These are phyloP conservation scores for Hydropotes inermis DNA, from an alignment of 2,113 vertebrate genomes.

Conservation along the genomic window DNA sequence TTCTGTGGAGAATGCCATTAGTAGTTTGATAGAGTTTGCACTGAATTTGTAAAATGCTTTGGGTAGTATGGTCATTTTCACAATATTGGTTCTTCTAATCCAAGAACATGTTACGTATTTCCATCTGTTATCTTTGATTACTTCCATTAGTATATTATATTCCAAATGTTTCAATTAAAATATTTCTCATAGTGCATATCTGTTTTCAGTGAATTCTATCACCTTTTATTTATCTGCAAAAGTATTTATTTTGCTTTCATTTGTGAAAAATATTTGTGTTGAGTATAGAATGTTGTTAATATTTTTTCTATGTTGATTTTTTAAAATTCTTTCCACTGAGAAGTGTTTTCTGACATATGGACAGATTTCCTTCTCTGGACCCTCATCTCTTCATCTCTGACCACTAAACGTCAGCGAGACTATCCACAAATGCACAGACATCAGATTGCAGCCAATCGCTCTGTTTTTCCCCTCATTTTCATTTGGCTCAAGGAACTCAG, in stretches of 20 bases:
- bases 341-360: background rate
- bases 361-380: background rate
- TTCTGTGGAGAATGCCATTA: background rate
- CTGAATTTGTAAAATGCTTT: background rate
- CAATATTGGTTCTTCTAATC: background rate
- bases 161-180: background rate
- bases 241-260: background rate
- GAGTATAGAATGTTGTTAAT: background rate
- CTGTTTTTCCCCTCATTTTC: background rate
- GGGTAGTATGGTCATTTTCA: background rate
- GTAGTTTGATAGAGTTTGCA: background rate
- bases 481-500: background rate
- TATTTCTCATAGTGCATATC: background rate
- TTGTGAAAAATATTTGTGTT: background rate
- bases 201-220: background rate
- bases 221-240: background rate
- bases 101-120: background rate
- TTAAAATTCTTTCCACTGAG: background rate
- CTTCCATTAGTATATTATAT: background rate
- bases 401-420: background rate
- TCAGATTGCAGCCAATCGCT: background rate
- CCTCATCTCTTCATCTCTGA: background rate
- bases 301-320: background rate
- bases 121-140: background rate
- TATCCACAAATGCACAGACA: background rate